phyloP scores from a whole-genome alignment of 53 echinoderm and acorn worm genomes.

The Luidia sarsii region DNA sequence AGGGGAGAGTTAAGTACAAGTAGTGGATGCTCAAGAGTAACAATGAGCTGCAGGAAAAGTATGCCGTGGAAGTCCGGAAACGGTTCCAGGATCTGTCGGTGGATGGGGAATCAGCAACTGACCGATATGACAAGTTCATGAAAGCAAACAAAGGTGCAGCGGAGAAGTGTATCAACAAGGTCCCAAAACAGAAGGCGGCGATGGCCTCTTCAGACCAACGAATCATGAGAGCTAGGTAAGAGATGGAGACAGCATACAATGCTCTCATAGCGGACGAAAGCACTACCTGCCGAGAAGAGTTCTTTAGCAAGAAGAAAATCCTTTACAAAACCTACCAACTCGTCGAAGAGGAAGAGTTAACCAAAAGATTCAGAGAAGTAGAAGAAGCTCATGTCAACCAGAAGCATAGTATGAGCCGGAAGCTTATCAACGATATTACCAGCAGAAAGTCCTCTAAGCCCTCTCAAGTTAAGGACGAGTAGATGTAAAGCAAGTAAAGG shows the following conservation, averaged over 20 bases:
- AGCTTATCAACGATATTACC: slow-evolving; percentile 31
- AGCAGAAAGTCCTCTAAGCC: slow-evolving; percentile 1
- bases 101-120: neutral
- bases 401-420: slow-evolving; percentile 26
- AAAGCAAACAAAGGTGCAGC: slow-evolving; percentile 19
- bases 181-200: slow-evolving; percentile 13
- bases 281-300: neutral
- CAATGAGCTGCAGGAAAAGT: neutral
- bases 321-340: neutral
- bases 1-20: slow-evolving; percentile 27
- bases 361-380: neutral
- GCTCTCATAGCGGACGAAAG: neutral
- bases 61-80: slow-evolving; percentile 18
- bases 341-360: neutral
- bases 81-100: neutral
- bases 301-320: neutral
- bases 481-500: slow-evolving; percentile 1
- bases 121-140: slow-evolving; percentile 28
- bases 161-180: slow-evolving; percentile 29
- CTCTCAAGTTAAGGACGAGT: slow-evolving; percentile 25
- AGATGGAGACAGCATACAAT: neutral
- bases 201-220: neutral
- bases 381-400: slow-evolving; percentile 9
- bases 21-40: slow-evolving; percentile 12
- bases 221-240: slow-evolving; percentile 7